Evolutionary conservation across 1,140 invertebrate genomes (phyloP), one percentile per base, ranked within the genome.

Genomic region (Holcopasites calliopsidis): DNA sequence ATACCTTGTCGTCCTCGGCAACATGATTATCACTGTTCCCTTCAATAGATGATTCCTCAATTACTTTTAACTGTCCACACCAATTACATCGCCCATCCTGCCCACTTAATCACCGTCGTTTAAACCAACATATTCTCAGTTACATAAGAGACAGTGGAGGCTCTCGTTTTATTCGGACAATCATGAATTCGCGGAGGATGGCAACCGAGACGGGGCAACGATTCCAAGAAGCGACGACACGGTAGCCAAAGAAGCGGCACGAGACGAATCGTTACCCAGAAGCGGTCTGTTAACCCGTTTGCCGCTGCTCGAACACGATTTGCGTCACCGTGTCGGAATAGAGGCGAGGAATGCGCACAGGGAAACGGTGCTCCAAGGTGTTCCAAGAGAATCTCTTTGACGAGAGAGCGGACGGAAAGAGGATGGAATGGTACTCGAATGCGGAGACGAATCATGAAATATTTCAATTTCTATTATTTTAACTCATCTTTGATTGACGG

Each of bases 231-330:
- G 13, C 42, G 28, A 31, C 33, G 55, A 76, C 49, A 62, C 75
- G 47, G 73, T 50, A 61, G 74, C 74, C 66, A 76, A 71, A 35
- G 74, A 71, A 70, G 13, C 60, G 58, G 60, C 52, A 44, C 47
- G 50, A 49, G 70, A 38, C 57, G 49, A 79, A 79, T 79, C 54
- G 52, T n/a, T 82, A 76, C 73, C 61, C 47, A 80, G 80, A 80
- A 64, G 35, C 58, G 57, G 58, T 49, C 50, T 52, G 44, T 66
- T 65, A 71, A 80, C 49, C 47, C 60, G 42, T 72, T 82, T 47
- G 69, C 61, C 44, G 65, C 38, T 42, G 74, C 31, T 44, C 31
- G 23, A 40, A 35, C 40, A 65, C 58, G 33, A 70, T 60, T 79
- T 57, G 76, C 55, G 77, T 80, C 77, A 70, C 70, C 62, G 65